phyloP scores from a whole-genome alignment of 2,797 vertebrate genomes.

The Rachycentron canadum region DNA sequence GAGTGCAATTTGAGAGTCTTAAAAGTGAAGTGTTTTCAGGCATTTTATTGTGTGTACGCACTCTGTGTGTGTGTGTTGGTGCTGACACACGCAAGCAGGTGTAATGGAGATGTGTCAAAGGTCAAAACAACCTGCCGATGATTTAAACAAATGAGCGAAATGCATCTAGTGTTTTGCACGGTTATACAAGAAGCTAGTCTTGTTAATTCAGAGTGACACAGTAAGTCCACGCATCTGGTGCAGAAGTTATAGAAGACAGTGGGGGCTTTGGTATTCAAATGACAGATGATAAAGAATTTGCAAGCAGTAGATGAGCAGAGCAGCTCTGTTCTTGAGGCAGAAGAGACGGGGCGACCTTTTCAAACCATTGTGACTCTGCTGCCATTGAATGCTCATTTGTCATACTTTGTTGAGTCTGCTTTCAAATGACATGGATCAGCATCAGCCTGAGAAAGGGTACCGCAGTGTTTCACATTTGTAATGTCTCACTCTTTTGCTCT shows the following conservation, averaged over 20 bases:
- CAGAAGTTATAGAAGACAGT: conserved; percentile 8
- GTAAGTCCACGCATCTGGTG: neutral
- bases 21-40: neutral
- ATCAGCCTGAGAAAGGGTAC: conserved; percentile 43
- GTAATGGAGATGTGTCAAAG: neutral
- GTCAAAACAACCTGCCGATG: conserved; percentile 13
- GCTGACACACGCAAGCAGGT: neutral
- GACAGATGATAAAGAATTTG: conserved; percentile 58
- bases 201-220: conserved; percentile 16
- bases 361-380: conserved; percentile 53
- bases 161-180: neutral
- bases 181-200: neutral
- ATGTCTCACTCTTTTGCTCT: conserved; percentile 34
- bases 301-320: conserved; percentile 55
- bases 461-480: conserved; percentile 51
- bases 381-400: conserved; percentile 69
- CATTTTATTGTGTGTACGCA: too few species aligned
- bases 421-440: conserved; percentile 71
- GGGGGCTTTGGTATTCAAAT: conserved; percentile 62
- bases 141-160: conserved; percentile 28
- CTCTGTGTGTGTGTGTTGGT: neutral
- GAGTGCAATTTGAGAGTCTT: neutral
- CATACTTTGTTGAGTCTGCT: conserved; percentile 73
- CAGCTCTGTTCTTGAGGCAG: conserved; percentile 42
- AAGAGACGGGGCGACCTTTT: conserved; percentile 70